Conservation (phyloP, 2,797 vertebrate genomes). For the Columba guinea region DNA sequence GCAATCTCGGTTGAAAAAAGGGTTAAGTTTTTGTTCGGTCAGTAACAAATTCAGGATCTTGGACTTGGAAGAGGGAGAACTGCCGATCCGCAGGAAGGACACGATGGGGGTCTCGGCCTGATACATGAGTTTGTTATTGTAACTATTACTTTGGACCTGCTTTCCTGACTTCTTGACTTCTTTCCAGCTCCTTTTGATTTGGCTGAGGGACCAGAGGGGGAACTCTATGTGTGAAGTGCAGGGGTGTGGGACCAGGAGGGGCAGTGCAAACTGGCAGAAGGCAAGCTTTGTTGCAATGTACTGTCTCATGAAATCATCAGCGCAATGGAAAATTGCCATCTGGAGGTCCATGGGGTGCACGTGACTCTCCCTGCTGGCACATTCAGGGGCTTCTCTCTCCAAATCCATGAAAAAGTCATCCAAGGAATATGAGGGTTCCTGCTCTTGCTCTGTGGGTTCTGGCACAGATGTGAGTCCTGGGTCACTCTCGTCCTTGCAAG, state of each 20-base stretch:
- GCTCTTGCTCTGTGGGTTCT: rapidly evolving
- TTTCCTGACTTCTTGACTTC: neutral
- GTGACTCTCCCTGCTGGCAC: rapidly evolving
- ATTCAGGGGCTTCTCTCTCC: neutral
- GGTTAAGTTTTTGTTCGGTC: conserved; percentile 58
- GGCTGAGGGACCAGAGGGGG: conserved; percentile 73
- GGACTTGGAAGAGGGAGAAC: conserved; percentile 72
- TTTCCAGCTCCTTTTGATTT: conserved; percentile 62
- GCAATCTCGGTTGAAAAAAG: conserved; percentile 68
- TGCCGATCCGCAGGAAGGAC: conserved; percentile 77
- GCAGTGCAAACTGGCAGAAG: conserved; percentile 80
- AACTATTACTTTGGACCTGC: neutral
- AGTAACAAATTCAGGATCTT: conserved; percentile 68
- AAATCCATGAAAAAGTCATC: neutral
- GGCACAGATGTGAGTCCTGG: rapidly evolving
- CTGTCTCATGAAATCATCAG: conserved; percentile 77
- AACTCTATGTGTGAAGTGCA: conserved; percentile 65
- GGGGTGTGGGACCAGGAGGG: conserved; percentile 78
- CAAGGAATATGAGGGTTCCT: neutral
- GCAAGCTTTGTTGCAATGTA: conserved; percentile 73
- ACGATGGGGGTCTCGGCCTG: conserved; percentile 73
- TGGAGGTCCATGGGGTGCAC: conserved; percentile 81
- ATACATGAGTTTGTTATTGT: conserved; percentile 63
- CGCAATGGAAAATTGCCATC: conserved; percentile 79
- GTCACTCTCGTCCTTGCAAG: neutral